Evolutionary conservation across 1,140 invertebrate genomes (phyloP).

Genomic region (Watersipora subatra): DNA sequence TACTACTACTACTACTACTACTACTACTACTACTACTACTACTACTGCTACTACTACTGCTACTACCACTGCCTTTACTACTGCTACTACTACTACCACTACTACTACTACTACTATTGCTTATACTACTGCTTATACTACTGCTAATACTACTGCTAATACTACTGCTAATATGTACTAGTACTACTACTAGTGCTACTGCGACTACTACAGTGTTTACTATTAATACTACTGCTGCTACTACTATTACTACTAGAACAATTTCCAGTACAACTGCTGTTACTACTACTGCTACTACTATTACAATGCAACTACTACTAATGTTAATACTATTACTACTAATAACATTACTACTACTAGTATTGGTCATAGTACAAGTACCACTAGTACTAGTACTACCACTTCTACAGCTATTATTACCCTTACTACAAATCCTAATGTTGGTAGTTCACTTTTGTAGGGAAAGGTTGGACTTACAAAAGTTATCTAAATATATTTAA

Average conservation of each 20-base stretch:
- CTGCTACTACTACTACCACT: neutral
- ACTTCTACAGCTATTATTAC: neutral
- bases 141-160: neutral
- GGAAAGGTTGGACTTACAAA: too few relatives aligned
- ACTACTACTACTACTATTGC: neutral
- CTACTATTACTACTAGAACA: neutral
- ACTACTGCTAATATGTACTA: neutral
- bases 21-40: neutral
- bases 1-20: neutral
- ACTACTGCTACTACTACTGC: neutral
- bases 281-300: neutral
- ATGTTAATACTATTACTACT: neutral
- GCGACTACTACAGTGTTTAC: neutral
- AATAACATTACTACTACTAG: neutral
- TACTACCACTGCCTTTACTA: neutral
- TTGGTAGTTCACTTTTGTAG: too few relatives aligned
- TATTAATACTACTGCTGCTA: neutral
- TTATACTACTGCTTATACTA: neutral
- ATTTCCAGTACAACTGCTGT: neutral
- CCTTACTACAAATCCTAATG: neutral
- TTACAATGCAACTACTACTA: neutral
- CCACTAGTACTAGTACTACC: neutral
- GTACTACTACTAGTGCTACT: neutral
- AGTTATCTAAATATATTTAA: too few relatives aligned
- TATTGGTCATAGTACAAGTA: neutral